Base-by-base conservation (phyloP, 2,113 vertebrate genomes). In the Dipodomys ordii region DNA sequence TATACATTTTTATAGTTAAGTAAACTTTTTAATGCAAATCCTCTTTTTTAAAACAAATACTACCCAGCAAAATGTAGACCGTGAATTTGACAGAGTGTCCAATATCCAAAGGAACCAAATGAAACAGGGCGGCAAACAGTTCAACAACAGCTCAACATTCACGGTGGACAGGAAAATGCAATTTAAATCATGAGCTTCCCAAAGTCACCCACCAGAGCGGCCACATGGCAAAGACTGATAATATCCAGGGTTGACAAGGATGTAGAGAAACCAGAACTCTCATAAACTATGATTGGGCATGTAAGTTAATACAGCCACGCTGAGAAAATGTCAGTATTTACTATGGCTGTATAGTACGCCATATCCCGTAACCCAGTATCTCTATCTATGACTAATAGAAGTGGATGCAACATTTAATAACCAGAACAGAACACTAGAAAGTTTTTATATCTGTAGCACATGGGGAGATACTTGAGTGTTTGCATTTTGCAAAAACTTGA, bases 121-220 rank as follows among this genome's bases (percentile, higher is more conserved):
- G 53, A 92, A 92, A 72, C 28, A 72, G 22, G 18, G 23, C 82
- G 12, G 23, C 85, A 93, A 96, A 53, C 74, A 82, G 60, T 18
- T 67, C 68, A 87, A n/a, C 30, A 96, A 53, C 74, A 82, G 46
- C 13, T 67, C 68, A 87, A 39, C 30, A 57, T 88, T 65, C 77
- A 16, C n/a, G 65, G 25, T 76, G 16, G 13, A 28, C 25, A 88
- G n/a, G 28, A 87, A 96, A 87, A 78, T 78, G 19, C 19, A 87
- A 71, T 78, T 91, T 35, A 82, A 78, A 60, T 71, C 9, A 30
- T 67, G 27, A 82, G 13, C 3, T 18, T 67, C 46, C 20, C 60
- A 80, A 5, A 18, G 9, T 0, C 15, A 78, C 30, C 12, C 44
- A 44, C 15, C 6, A 78, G 32, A 60, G 72, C 73, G 57, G 7